phyloP scores from a whole-genome alignment of 2,888 invertebrate species.

The Graphium colonna region DNA sequence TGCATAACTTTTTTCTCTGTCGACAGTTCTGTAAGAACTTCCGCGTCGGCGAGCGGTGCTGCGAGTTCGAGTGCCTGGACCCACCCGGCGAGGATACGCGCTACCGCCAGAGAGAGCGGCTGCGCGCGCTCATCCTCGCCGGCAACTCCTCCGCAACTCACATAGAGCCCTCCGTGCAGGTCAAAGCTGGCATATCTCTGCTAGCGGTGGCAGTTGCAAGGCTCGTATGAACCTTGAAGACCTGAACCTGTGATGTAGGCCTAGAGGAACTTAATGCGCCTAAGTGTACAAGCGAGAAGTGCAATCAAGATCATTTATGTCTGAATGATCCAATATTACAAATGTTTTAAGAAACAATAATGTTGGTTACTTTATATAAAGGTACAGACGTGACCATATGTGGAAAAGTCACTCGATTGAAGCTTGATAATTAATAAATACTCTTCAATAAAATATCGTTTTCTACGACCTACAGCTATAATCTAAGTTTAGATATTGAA shows the following conservation, averaged over 20 bases:
- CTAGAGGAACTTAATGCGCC: too few relatives aligned
- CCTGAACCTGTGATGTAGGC: not conserved
- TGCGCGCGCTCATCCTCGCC: constrained; percentile 80
- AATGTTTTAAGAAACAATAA: too few relatives aligned
- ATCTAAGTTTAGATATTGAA: too few relatives aligned
- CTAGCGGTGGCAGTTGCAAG: constrained; percentile 64
- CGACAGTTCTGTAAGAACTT: constrained; percentile 92
- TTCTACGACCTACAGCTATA: too few relatives aligned
- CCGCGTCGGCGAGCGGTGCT: constrained; percentile 90
- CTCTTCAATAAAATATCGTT: too few relatives aligned
- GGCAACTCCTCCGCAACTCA: constrained; percentile 77
- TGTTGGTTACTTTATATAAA: too few relatives aligned
- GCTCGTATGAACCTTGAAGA: constrained; percentile 51
- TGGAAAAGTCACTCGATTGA: too few relatives aligned
- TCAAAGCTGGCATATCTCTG: constrained; percentile 59
- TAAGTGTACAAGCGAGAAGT: too few relatives aligned
- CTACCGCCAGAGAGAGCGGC: constrained; percentile 80
- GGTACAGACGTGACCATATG: too few relatives aligned
- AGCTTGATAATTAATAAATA: too few relatives aligned
- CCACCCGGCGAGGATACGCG: constrained; percentile 83
- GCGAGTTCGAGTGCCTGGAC: constrained; percentile 93
- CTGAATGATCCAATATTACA: too few relatives aligned
- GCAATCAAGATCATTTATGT: not conserved
- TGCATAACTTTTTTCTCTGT: not conserved
- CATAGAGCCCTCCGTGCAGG: constrained; percentile 44